These are phyloP conservation scores for Climacteris rufus DNA, from an alignment of 2,113 vertebrate genomes.

Conservation along the genomic window DNA sequence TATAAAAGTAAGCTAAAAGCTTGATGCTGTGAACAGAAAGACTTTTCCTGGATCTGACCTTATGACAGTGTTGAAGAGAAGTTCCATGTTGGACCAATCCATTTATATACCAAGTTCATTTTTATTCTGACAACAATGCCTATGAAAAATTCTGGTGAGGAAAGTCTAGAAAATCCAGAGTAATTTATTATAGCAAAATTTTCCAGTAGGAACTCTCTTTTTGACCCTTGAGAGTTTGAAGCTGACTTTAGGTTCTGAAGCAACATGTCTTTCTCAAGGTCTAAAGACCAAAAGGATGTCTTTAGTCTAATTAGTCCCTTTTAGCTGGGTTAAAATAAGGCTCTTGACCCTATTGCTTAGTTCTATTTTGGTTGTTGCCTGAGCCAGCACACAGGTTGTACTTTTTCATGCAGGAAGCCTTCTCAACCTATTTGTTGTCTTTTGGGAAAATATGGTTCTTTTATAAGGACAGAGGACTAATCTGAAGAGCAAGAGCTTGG, in stretches of 20 bases:
- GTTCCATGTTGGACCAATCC: neutral
- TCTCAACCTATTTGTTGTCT: neutral
- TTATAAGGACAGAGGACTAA: neutral
- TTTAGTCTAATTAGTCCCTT: neutral
- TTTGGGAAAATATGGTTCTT: neutral
- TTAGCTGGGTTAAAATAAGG: neutral
- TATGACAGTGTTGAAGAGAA: neutral
- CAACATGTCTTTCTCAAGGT: neutral
- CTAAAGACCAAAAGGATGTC: neutral
- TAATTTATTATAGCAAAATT: neutral
- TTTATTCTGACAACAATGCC: neutral
- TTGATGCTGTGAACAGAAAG: neutral
- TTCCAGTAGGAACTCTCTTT: neutral
- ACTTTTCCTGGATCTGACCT: neutral
- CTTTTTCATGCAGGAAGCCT: neutral
- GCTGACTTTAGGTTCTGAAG: neutral
- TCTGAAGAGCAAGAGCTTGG: neutral
- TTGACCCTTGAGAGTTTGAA: neutral
- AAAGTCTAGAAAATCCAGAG: neutral
- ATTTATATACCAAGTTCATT: neutral
- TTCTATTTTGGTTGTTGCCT: neutral
- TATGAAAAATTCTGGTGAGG: neutral
- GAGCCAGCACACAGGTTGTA: rapidly evolving
- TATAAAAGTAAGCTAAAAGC: neutral
- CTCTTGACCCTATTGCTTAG: neutral